A percentile compares a stretch with the other conserved stretches of the same genome.
These are phyloP conservation scores for Trichonephila clavipes DNA, from an alignment of 1,140 invertebrate genomes.

Conservation along the genomic window DNA sequence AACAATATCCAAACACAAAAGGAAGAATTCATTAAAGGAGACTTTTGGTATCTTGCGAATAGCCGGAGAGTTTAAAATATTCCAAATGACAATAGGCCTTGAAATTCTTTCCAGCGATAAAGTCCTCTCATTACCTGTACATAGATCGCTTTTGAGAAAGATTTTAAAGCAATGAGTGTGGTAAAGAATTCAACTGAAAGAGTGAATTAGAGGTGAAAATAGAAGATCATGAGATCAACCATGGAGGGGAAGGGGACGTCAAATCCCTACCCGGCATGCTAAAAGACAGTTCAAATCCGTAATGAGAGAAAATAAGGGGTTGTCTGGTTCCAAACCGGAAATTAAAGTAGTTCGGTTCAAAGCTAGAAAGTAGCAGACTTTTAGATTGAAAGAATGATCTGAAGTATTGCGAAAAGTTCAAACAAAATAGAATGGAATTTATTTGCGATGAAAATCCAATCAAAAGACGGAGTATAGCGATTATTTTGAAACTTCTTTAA, in stretches of 20 bases:
- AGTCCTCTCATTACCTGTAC: background rate
- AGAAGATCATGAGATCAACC: constrained; percentile 1
- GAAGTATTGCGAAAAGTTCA: constrained; percentile 31
- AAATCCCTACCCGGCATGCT: background rate
- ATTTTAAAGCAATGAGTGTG: constrained; percentile 7
- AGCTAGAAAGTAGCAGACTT: background rate
- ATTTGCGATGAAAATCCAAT: constrained; percentile 17
- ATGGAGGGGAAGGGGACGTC: background rate
- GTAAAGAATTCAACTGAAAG: background rate
- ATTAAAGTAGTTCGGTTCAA: constrained; percentile 33
- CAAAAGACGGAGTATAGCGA: background rate
- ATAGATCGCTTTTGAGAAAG: background rate
- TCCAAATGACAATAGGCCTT: background rate
- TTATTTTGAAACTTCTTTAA: constrained; percentile 15
- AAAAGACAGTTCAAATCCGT: background rate
- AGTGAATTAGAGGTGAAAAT: constrained; percentile 40
- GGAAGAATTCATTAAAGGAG: background rate
- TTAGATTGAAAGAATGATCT: constrained; percentile 21
- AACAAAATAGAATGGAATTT: constrained; percentile 32
- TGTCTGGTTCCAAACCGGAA: constrained; percentile 31
- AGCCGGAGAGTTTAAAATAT: background rate
- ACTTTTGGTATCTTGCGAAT: background rate
- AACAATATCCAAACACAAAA: background rate
- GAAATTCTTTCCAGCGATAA: background rate
- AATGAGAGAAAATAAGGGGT: constrained; percentile 42